phyloP scores from a whole-genome alignment of 1,140 invertebrate species.

The Drosophila ficusphila region DNA sequence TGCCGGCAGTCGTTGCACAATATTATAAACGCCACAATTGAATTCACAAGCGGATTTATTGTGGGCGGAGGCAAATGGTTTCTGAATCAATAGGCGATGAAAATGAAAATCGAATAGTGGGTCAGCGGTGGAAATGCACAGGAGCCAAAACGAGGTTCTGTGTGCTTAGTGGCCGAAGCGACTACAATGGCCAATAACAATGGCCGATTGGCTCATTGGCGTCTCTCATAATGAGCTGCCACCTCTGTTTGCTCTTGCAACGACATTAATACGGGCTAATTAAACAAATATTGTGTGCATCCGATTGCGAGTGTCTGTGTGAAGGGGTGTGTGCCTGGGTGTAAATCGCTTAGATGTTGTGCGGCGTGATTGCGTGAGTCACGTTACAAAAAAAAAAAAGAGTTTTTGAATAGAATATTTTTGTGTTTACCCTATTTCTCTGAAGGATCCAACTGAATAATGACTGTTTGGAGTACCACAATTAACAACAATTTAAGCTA shows the following conservation, averaged over 20 bases:
- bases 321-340: not conserved
- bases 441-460: no score
- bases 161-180: constrained; percentile 27
- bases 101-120: constrained; percentile 51
- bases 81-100: constrained; percentile 55
- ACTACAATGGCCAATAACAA: constrained; percentile 34
- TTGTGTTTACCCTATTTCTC: no score
- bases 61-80: constrained; percentile 39
- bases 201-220: constrained; percentile 31
- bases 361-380: not conserved
- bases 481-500: no score
- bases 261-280: constrained; percentile 78
- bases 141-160: not conserved
- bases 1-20: constrained; percentile 9
- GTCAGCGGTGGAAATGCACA: constrained; percentile 21
- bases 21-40: constrained; percentile 43
- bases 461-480: no score
- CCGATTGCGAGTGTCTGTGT: not conserved
- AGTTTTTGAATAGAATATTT: no score
- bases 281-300: constrained; percentile 68
- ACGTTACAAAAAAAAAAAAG: not conserved
- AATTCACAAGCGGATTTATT: constrained; percentile 60
- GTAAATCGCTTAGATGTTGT: not conserved
- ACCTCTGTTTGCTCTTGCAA: constrained; percentile 70
- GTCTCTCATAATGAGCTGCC: constrained; percentile 52